phyloP scores from a whole-genome alignment of 2,113 vertebrate species.

The Todiramphus saurophagus region DNA sequence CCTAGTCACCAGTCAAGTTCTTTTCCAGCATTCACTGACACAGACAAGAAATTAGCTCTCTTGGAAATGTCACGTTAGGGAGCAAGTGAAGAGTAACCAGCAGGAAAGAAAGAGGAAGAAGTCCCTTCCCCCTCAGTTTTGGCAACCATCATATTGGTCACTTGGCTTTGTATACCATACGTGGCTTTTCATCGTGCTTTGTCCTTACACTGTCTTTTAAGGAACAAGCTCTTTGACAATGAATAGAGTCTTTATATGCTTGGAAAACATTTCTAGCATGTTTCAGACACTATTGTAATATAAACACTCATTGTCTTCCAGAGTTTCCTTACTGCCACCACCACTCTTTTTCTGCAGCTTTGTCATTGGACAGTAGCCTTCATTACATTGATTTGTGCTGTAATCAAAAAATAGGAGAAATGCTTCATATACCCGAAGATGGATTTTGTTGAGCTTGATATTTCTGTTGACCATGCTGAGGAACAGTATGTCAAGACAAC shows the following conservation, averaged over 20 bases:
- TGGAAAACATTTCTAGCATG: slow-evolving; percentile 11
- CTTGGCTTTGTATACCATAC: neutral
- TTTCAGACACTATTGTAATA: neutral
- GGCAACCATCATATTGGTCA: neutral
- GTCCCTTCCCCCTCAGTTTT: neutral
- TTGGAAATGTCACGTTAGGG: neutral
- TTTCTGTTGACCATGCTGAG: neutral
- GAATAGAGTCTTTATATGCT: neutral
- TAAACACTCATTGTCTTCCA: slow-evolving; percentile 1
- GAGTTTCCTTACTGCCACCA: neutral
- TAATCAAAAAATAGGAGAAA: neutral
- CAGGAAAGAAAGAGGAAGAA: neutral
- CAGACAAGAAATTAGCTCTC: neutral
- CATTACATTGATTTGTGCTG: neutral
- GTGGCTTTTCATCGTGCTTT: neutral
- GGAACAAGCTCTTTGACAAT: neutral
- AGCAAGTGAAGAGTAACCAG: neutral
- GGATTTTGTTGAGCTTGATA: neutral
- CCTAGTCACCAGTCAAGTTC: neutral
- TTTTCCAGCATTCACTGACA: neutral
- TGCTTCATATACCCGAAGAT: neutral
- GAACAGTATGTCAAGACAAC: neutral
- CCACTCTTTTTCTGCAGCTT: neutral
- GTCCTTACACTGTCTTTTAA: neutral
- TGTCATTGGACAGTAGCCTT: neutral